Evolutionary conservation across 2,797 vertebrate genomes (phyloP), one percentile per base, ranked within the genome.

Genomic region (Gobionotothen gibberifrons): DNA sequence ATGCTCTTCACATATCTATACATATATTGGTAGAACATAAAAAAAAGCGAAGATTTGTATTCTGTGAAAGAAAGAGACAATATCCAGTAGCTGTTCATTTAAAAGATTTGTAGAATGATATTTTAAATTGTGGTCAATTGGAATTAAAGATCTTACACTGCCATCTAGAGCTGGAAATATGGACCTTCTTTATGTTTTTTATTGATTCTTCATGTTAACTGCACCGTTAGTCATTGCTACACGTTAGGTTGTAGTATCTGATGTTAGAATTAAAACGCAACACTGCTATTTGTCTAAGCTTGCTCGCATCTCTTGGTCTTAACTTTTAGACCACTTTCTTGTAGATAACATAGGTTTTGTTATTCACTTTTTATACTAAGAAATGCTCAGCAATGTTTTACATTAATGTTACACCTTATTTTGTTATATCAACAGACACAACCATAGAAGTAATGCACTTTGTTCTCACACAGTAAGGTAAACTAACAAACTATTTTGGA

Each of bases 121-220:
- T 17, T 44, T 14, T 69, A 9, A 64, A 40, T 8, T 16, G 48
- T 53, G 21, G 4, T 53, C 55, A 13, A 42, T 12, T 11, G 2
- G 17, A 4, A 47, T 71, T 42, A 73, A 61, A 67, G 42, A 39
- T 49, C 15, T 46, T n/a, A 15, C 12, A 29, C 63, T 72, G 82
- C 74, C 69, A 80, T 78, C 72, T 74, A 72, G 48, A 62, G 72
- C 66, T 22, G 9, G 11, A 53, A 69, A 69, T 52, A 3, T 19
- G 21, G 16, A 55, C 19, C 9, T 9, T 16, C 1, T 29, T 48
- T 19, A 0, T 7, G 3, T 32, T 22, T 5, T 42, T 3, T 4
- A 15, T 5, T 11, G 7, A n/a, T 9, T 15, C 5, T 39, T 60
- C 7, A 39, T 6, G 42, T 55, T 29, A 69, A 42, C 12, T 56